These are phyloP conservation scores for Diarsia rubi DNA, from an alignment of 2,888 invertebrate species.

Conservation along the genomic window DNA sequence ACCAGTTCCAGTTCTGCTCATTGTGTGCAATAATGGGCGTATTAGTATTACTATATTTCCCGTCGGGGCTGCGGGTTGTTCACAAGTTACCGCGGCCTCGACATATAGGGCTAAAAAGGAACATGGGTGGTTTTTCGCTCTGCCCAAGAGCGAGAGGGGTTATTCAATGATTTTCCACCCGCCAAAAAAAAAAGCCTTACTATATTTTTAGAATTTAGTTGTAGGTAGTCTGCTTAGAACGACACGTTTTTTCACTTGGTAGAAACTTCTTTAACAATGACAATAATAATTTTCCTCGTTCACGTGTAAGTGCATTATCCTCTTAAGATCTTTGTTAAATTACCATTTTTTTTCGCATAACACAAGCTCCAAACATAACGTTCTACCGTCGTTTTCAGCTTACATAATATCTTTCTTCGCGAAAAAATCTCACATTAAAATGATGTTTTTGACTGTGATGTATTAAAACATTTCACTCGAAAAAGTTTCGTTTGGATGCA, in stretches of 20 bases:
- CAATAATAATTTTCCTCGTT: constrained; percentile 1
- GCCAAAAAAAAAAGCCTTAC: too few relatives aligned
- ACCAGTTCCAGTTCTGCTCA: background rate
- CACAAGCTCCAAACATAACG: constrained; percentile 5
- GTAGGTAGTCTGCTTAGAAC: background rate
- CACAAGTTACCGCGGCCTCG: too few relatives aligned
- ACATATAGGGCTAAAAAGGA: too few relatives aligned
- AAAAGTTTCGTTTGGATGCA: constrained; percentile 70
- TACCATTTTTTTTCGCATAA: constrained; percentile 28
- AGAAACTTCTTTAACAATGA: background rate
- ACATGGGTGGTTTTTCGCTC: too few relatives aligned
- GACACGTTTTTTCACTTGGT: background rate
- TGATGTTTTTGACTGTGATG: constrained; percentile 47
- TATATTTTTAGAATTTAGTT: too few relatives aligned
- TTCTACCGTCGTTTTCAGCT: constrained; percentile 20
- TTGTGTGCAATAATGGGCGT: background rate
- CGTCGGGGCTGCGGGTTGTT: too few relatives aligned
- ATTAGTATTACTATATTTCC: background rate
- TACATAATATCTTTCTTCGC: constrained; percentile 41
- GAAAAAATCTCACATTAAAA: constrained; percentile 67
- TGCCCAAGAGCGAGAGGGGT: too few relatives aligned
- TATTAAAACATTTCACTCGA: constrained; percentile 69
- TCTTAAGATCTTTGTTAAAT: constrained; percentile 15
- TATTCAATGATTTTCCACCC: too few relatives aligned
- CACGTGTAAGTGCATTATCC: constrained; percentile 6